Conservation (phyloP, 2,888 invertebrate genomes). For the Diadegma fenestrale region DNA sequence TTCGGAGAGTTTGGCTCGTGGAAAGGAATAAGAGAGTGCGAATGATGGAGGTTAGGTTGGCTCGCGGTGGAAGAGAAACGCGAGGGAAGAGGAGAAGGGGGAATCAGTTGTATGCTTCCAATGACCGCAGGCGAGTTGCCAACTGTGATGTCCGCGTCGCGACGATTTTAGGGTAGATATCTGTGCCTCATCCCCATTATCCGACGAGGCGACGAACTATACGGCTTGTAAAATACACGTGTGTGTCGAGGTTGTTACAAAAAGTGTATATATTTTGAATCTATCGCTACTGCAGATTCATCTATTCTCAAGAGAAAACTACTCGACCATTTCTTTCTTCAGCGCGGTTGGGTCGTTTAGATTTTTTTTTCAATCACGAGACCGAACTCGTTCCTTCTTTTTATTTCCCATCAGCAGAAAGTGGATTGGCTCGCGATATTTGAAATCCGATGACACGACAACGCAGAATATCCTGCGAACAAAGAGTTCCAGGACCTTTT, state of each 20-base stretch:
- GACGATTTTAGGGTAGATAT: conserved; percentile 71
- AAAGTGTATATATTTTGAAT: neutral
- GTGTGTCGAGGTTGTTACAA: neutral
- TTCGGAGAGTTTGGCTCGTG: conserved; percentile 31
- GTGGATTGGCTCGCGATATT: no score
- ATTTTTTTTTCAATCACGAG: no score
- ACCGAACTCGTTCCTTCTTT: no score
- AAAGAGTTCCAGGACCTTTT: no score
- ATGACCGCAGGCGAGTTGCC: conserved; percentile 77
- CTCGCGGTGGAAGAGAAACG: conserved; percentile 68
- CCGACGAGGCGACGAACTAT: conserved; percentile 36
- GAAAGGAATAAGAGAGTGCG: conserved; percentile 17
- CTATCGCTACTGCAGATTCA: neutral
- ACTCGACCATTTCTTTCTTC: no score
- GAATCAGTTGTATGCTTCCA: conserved; percentile 66
- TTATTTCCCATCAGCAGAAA: no score
- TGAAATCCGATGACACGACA: no score
- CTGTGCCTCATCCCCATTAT: conserved; percentile 14
- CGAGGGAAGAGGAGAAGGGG: conserved; percentile 56
- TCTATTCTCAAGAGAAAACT: neutral
- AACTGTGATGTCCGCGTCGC: conserved; percentile 77
- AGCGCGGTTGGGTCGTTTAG: no score
- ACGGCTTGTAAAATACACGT: conserved; percentile 7
- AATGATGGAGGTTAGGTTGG: conserved; percentile 50
- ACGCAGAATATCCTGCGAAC: no score